Evolutionary conservation across 1,140 invertebrate genomes (phyloP).

Genomic region (Drosophila neocordata): DNA sequence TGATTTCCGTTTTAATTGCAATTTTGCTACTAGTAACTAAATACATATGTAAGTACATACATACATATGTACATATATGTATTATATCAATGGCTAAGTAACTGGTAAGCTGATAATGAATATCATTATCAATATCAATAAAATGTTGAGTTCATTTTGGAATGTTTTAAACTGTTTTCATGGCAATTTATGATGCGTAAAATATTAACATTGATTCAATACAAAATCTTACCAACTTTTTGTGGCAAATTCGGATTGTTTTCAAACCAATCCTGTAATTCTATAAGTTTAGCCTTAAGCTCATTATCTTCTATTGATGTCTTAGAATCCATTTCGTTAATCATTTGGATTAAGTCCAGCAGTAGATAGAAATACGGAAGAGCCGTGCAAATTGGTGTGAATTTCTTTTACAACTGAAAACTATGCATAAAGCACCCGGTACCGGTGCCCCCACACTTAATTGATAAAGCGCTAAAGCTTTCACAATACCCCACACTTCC

Average conservation of each 20-base stretch:
- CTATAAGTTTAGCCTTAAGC: slow-evolving; percentile 43
- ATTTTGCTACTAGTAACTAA: not conserved
- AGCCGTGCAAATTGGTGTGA: slow-evolving; percentile 27
- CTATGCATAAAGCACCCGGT: not conserved
- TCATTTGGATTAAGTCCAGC: not conserved
- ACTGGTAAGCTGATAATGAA: slow-evolving; percentile 1
- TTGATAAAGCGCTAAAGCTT: slow-evolving; percentile 47
- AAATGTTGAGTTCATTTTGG: not conserved
- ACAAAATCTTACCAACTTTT: slow-evolving; percentile 64
- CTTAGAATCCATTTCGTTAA: not conserved
- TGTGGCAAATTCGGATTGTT: slow-evolving; percentile 64
- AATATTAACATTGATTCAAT: not conserved
- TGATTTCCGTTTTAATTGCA: not conserved
- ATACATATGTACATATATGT: no score
- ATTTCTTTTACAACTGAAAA: slow-evolving; percentile 32
- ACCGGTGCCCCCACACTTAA: slow-evolving; percentile 14
- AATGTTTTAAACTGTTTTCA: not conserved
- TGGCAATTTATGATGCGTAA: no score
- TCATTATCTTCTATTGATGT: not conserved
- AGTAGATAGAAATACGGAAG: not conserved
- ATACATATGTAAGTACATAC: not conserved
- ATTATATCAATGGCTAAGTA: not conserved
- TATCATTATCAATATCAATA: not conserved
- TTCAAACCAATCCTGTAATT: slow-evolving; percentile 66
- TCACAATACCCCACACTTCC: not conserved